Percentiles rank a stretch among this genome's conserved stretches.
Evolutionary conservation across 2,797 vertebrate genomes (phyloP).

Genomic region (Epinephelus awoara): DNA sequence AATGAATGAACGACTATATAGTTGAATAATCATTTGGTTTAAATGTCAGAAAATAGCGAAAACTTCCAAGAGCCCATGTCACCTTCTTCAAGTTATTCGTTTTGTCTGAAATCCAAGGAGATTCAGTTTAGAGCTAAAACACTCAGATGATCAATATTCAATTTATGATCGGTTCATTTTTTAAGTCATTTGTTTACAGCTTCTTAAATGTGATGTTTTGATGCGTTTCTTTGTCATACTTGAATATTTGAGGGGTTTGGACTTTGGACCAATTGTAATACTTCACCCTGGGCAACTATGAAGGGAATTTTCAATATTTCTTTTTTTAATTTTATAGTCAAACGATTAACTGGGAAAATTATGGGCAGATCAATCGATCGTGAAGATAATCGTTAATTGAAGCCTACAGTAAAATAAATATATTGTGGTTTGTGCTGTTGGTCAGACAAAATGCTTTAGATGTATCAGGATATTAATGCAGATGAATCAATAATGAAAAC

Average conservation of each 20-base stretch:
- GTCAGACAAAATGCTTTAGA: background rate
- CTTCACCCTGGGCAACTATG: background rate
- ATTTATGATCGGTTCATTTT: too few relatives aligned
- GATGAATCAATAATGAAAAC: background rate
- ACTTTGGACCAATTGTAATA: background rate
- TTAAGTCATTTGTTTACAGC: too few relatives aligned
- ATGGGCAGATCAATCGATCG: rapidly evolving
- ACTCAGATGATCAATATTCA: too few relatives aligned
- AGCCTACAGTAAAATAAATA: background rate
- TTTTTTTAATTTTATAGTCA: background rate
- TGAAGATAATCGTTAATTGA: background rate
- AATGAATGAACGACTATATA: too few relatives aligned
- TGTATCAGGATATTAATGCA: background rate
- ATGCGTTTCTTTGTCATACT: background rate
- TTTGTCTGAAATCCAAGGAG: too few relatives aligned
- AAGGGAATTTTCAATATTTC: background rate
- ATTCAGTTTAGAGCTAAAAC: too few relatives aligned
- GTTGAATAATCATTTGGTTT: too few relatives aligned
- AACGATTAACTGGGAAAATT: background rate
- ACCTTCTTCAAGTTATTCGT: too few relatives aligned
- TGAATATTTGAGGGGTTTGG: background rate
- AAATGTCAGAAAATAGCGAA: too few relatives aligned
- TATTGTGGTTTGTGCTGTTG: background rate
- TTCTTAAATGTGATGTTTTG: background rate
- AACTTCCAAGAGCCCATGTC: too few relatives aligned